Percentiles rank a stretch among this genome's conserved stretches.
Conservation (phyloP, 2,888 invertebrate genomes). For the Cryptus armator region DNA sequence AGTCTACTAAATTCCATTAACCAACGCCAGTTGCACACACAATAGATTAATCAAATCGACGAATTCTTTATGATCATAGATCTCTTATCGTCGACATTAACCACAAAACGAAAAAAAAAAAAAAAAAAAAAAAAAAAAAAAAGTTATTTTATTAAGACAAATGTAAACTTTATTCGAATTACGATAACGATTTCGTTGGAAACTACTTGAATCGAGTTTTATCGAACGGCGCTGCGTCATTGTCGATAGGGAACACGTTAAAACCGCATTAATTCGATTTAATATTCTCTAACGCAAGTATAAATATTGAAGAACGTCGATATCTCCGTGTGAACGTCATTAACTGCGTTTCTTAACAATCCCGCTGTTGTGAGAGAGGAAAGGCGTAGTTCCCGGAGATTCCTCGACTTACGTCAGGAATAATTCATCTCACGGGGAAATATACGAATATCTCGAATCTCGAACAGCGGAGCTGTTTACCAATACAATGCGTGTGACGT, state of each 20-base stretch:
- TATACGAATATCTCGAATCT: neutral
- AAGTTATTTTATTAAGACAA: too few relatives aligned
- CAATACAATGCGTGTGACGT: neutral
- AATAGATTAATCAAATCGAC: neutral
- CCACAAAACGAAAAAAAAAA: too few relatives aligned
- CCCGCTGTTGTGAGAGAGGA: neutral
- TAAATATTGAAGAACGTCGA: neutral
- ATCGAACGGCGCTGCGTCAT: too few relatives aligned
- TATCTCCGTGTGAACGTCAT: neutral
- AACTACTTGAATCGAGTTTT: too few relatives aligned
- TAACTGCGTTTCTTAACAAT: neutral
- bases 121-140: too few relatives aligned
- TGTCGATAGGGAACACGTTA: too few relatives aligned
- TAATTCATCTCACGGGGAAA: constrained; percentile 24
- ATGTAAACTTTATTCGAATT: too few relatives aligned
- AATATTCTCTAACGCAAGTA: too few relatives aligned
- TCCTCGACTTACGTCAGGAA: constrained; percentile 1
- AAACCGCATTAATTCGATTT: too few relatives aligned
- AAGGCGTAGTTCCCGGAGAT: constrained; percentile 20
- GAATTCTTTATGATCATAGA: neutral
- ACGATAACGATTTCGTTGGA: too few relatives aligned
- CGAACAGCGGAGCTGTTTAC: constrained; percentile 13
- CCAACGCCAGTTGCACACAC: neutral
- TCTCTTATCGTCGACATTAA: neutral
- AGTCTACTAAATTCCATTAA: neutral